Base-by-base conservation (phyloP, 2,113 vertebrate genomes). In the Carlito syrichta region DNA sequence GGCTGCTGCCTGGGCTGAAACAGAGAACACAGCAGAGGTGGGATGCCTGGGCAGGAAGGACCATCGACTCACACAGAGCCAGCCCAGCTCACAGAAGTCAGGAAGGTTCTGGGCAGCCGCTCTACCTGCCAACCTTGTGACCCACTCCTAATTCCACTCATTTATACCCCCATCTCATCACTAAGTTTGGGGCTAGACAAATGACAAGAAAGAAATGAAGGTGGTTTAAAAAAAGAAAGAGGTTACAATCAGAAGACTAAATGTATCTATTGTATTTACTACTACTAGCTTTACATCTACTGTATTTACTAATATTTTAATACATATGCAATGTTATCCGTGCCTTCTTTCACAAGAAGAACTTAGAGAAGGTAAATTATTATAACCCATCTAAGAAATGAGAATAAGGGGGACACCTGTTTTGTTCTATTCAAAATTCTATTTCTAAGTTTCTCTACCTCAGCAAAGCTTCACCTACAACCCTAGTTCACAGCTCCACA, bases 1-100 rank as follows among this genome's bases (percentile, higher is more conserved):
- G 99, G 99, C 98, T 99, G 99, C 23, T 99, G 99, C 92, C 99
- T 98, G 13, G 99, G 99, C 99, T 99, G 96, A 93, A 98, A 99
- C 58, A 97, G 97, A 99, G 43, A 84, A 97, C 43, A 97, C 74
- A 56, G 9, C 2, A 0, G 43, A 45, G 83, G 32, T 58, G 68
- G 96, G 79, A 74, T 66, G 77, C 20, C 50, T 22, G 45, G 48
- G 30, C 74, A 77, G 74, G 3, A 6, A 22, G 0, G 6, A 66
- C 43, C 0, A 0, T 0, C 3, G 2, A 9, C 2, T 10, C 54
- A 10, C 35, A 1, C 2, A 14, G 30, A 79, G 0, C 50, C 48
- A 27, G 56, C n/a, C 30, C 9, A 0, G 54, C 63, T 7, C 40
- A 5, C 0, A 1, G 10, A 14, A 2, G 19, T 23, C 9, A 1